These are phyloP conservation scores for Gobio occitaniae DNA, from an alignment of 2,797 vertebrate genomes.

Conservation along the genomic window DNA sequence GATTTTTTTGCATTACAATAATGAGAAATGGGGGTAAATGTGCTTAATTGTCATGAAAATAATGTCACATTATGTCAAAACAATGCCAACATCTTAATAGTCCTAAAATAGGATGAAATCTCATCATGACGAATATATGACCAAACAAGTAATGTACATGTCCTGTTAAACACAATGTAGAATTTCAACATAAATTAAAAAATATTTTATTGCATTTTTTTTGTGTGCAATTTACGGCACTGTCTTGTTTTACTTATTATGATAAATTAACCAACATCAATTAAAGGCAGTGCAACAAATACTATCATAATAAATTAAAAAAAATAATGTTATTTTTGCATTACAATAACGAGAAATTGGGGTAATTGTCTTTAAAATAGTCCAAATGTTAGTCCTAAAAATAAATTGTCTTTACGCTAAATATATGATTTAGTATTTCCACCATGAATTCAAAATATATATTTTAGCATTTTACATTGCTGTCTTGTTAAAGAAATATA, in stretches of 20 bases:
- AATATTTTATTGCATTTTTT: background rate
- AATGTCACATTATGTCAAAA: slow-evolving; percentile 4
- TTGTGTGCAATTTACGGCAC: background rate
- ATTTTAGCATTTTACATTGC: no score
- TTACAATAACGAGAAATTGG: background rate
- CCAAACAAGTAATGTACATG: background rate
- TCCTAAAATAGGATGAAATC: background rate
- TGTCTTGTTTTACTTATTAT: background rate
- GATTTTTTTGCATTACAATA: slow-evolving; percentile 6
- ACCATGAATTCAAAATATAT: background rate
- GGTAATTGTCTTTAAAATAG: background rate
- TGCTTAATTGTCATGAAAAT: background rate
- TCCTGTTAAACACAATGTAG: background rate
- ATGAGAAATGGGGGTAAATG: background rate
- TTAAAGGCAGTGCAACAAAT: background rate
- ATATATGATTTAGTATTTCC: background rate
- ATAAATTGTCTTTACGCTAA: background rate
- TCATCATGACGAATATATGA: background rate
- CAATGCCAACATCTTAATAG: background rate
- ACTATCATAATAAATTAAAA: background rate
- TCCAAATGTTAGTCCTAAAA: background rate
- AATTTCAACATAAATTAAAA: background rate
- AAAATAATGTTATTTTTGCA: background rate
- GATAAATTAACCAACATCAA: no score
- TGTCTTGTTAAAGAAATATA: no score